Evolutionary conservation across 2,113 vertebrate species (phyloP).

Genomic region (Grallaria varia): DNA sequence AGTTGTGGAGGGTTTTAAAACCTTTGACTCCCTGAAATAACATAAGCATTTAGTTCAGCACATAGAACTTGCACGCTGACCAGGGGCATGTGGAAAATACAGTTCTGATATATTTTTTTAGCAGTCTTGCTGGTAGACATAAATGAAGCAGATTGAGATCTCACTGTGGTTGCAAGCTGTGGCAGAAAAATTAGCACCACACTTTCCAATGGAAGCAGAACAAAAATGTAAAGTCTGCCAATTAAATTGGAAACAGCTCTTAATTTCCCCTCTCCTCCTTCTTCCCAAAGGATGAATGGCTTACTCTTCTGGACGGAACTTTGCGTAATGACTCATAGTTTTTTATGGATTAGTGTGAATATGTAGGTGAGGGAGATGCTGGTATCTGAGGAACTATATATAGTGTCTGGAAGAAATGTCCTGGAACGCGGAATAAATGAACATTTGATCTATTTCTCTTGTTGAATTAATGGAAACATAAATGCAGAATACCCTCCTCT

Average conservation of each 20-base stretch:
- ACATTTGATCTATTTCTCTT: constrained; percentile 4
- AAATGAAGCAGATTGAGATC: constrained; percentile 19
- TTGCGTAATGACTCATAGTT: constrained; percentile 59
- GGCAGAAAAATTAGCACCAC: constrained; percentile 52
- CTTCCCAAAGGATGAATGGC: constrained; percentile 46
- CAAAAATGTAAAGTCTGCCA: constrained; percentile 66
- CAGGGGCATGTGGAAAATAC: background rate
- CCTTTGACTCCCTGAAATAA: background rate
- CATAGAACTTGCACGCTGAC: background rate
- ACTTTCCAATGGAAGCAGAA: constrained; percentile 61
- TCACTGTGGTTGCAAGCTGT: background rate
- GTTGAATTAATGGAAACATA: constrained; percentile 3
- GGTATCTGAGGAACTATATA: constrained; percentile 45
- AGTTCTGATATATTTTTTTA: background rate
- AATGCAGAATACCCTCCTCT: background rate
- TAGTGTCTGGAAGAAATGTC: constrained; percentile 50
- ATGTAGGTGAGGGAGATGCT: constrained; percentile 55
- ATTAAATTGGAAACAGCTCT: constrained; percentile 64
- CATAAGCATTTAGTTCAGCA: background rate
- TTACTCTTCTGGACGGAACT: constrained; percentile 62
- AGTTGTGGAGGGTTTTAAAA: background rate
- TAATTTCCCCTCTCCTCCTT: constrained; percentile 57
- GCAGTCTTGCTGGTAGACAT: background rate
- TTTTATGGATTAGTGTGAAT: constrained; percentile 52
- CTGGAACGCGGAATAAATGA: constrained; percentile 13